Percentiles rank a stretch among this genome's conserved stretches.
These are phyloP conservation scores for Neoascia interrupta DNA, from an alignment of 2,888 invertebrate genomes.

Conservation along the genomic window DNA sequence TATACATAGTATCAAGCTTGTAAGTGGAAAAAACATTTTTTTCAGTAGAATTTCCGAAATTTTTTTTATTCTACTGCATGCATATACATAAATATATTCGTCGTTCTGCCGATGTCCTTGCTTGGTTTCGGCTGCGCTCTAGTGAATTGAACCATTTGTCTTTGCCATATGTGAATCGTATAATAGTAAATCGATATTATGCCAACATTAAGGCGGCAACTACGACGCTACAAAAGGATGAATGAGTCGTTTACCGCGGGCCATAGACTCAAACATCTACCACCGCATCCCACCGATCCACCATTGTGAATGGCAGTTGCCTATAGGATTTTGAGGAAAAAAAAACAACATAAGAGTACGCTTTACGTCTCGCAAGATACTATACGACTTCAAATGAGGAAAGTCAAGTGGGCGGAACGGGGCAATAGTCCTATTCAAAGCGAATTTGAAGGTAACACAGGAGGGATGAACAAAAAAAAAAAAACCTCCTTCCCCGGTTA, in stretches of 20 bases:
- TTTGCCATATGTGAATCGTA: slow-evolving; percentile 65
- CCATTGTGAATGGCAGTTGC: slow-evolving; percentile 49
- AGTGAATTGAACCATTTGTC: slow-evolving; percentile 68
- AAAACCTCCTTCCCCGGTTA: not conserved
- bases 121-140: slow-evolving; percentile 52
- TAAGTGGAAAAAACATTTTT: slow-evolving; percentile 28
- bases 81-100: slow-evolving; percentile 4
- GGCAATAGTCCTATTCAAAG: slow-evolving; percentile 31
- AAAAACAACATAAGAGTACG: slow-evolving; percentile 7
- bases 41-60: slow-evolving; percentile 17
- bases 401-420: slow-evolving; percentile 49
- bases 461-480: slow-evolving; percentile 2
- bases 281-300: not conserved
- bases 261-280: not conserved
- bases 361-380: slow-evolving; percentile 31
- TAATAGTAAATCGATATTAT: slow-evolving; percentile 67
- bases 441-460: slow-evolving; percentile 42
- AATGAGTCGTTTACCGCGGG: slow-evolving; percentile 25
- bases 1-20: slow-evolving; percentile 33
- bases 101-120: slow-evolving; percentile 44
- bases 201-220: slow-evolving; percentile 58
- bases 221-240: slow-evolving; percentile 39
- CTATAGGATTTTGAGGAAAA: slow-evolving; percentile 39
- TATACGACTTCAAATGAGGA: slow-evolving; percentile 32
- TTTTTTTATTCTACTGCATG: not conserved